Evolutionary conservation across 2,888 invertebrate genomes (phyloP), one percentile per base, ranked within the genome.

Genomic region (Girardia tigrina): DNA sequence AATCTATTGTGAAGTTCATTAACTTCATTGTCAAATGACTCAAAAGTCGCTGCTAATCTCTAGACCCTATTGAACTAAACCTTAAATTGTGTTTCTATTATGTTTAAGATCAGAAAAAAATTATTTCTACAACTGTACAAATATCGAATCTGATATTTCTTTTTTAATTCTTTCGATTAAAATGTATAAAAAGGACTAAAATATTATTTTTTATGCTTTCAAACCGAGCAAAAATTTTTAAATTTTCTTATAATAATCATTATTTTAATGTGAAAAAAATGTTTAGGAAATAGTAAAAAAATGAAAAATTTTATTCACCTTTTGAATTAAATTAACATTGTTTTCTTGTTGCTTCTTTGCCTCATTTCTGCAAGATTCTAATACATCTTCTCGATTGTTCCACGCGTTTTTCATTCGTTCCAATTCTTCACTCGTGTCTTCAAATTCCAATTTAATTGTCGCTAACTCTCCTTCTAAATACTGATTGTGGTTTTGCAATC

Each of bases 401-500:
- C 56, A 56, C 6, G 56, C n/a, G 23, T 56, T 12, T n/a, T 56
- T 56, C 56, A 56, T 20, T 8, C 23, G 56, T n/a, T 56, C 56
- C 56, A 56, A 56, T 56, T 56, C 56, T 56, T 56, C 20, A 56
- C 2, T 56, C 8, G 56, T 20, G 23, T 56, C 56, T 20, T 56
- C 56, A 4, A 56, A n/a, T 56, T n/a, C 56, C n/a, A 56, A 16
- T n/a, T 56, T 56, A 6, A 56, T 23, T 56, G n/a, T n/a, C n/a
- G 56, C n/a, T 56, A 56, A 56, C 23, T 56, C 56, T 12, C 56
- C n/a, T 23, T 56, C 56, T n/a, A 56, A n/a, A 56, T 56, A 56
- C 23, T 56, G 56, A 56, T 56, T 56, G n/a, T 56, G 56, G 23
- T 56, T 56, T n/a, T 56, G 56, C 23, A 56, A 56, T 56, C 56